Evolutionary conservation across 1,140 invertebrate species (phyloP), one percentile per base, ranked within the genome.

Genomic region (Brachionus paranguensis): DNA sequence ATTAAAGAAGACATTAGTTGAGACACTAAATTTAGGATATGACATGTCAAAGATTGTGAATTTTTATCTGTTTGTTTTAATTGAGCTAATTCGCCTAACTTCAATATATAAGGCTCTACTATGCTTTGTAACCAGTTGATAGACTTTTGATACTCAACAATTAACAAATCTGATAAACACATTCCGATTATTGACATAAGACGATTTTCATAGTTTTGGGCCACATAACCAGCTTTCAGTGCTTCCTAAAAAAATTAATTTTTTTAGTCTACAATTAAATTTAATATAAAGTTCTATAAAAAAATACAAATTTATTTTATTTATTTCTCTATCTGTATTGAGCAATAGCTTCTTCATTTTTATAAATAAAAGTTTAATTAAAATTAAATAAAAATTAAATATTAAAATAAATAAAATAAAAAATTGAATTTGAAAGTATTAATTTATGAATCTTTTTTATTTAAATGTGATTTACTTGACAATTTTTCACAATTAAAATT

Each of bases 1-100:
- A 81, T 81, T 29, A 81, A 24, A 6, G 78, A 81, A 1, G 78
- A 81, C 78, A 81, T 81, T 81, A 81, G 27, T 68, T 81, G 78
- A 7, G 53, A 64, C 12, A 81, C 6, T 27, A 81, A 47, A 64
- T 68, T 81, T 8, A 81, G 24, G 14, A 68, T 81, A 47, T 81
- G 78, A 29, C 78, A 64, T n/a, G 78, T 81, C 10, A 43, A 14
- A 20, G 78, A 41, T 17, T 81, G 78, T 64, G 78, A 47, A 24
- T 60, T 81, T 64, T 81, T 81, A 64, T 81, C 78, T 17, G 64
- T 68, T 68, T 64, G 53, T 60, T 60, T 68, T 14, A 81, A 43
- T 68, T 81, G 78, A 60, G 78, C 20, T 47, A 81, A 43, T 41
- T 68, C 64, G 29, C 10, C 11, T 45, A 81, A 20, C 27, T 81